Percentiles rank a stretch among this genome's conserved stretches.
Evolutionary conservation across 1,140 invertebrate species (phyloP).

Genomic region (Cardiocondyla obscurior): DNA sequence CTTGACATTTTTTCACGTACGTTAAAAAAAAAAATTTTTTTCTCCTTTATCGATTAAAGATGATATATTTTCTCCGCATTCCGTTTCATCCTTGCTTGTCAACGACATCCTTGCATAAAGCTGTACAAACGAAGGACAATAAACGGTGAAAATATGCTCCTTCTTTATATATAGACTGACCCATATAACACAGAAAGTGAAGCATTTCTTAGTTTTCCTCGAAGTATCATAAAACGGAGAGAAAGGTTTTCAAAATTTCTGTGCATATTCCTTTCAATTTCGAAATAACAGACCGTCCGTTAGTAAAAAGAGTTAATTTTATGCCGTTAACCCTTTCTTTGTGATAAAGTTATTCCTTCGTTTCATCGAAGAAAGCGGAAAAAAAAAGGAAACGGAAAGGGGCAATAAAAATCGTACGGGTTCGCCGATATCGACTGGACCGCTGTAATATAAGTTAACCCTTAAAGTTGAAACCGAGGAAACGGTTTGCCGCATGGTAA

Average conservation of each 20-base stretch:
- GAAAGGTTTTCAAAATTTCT: conserved; percentile 3
- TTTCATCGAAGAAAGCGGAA: conserved; percentile 16
- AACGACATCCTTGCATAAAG: neutral
- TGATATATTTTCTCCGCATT: no score
- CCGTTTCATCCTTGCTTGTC: neutral
- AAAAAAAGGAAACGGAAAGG: neutral
- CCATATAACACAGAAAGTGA: conserved; percentile 54
- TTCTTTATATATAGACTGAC: conserved; percentile 19
- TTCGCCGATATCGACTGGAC: conserved; percentile 60
- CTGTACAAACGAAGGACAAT: conserved; percentile 37
- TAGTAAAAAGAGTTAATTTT: conserved; percentile 68
- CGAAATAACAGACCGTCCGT: neutral
- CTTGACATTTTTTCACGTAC: neutral
- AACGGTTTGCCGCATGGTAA: conserved; percentile 36
- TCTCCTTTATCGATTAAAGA: no score
- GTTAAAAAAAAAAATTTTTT: no score
- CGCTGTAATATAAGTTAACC: conserved; percentile 73
- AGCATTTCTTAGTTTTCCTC: conserved; percentile 33
- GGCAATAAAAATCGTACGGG: conserved; percentile 62
- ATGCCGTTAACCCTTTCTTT: conserved; percentile 75
- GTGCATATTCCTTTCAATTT: neutral
- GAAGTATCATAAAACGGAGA: conserved; percentile 60
- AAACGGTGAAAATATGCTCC: conserved; percentile 65
- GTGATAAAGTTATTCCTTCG: conserved; percentile 78
- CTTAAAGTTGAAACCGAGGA: conserved; percentile 67